phyloP scores from a whole-genome alignment of 1,140 invertebrate species.

The Nebria ingens region DNA sequence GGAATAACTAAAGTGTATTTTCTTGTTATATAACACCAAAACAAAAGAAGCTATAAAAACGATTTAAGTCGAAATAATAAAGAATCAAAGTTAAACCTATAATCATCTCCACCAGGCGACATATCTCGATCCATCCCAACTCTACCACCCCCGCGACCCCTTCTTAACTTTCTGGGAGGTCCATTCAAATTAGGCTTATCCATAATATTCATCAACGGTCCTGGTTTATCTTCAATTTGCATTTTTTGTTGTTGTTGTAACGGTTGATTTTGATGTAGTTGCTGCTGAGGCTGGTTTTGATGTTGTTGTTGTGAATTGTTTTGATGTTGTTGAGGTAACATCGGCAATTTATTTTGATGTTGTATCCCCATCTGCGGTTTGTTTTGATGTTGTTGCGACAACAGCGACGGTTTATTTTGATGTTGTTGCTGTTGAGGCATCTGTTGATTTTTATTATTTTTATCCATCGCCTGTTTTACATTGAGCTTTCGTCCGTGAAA shows the following conservation, averaged over 20 bases:
- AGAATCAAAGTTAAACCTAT: too few relatives aligned
- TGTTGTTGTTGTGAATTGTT: too few relatives aligned
- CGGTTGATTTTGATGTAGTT: neutral
- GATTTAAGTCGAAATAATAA: neutral
- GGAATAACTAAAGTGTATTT: neutral
- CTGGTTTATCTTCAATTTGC: too few relatives aligned
- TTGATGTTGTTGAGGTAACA: too few relatives aligned
- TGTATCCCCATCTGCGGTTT: slow-evolving; percentile 12
- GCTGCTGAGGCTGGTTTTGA: neutral
- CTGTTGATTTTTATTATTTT: slow-evolving; percentile 20
- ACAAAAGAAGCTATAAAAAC: neutral
- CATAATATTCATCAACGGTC: too few relatives aligned
- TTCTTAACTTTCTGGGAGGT: neutral
- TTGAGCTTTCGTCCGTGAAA: slow-evolving; percentile 57
- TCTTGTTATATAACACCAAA: neutral
- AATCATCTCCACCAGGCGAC: neutral
- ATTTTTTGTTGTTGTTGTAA: too few relatives aligned
- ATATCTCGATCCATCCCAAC: neutral
- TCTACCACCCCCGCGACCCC: neutral
- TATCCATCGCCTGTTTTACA: slow-evolving; percentile 42
- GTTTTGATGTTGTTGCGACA: slow-evolving; percentile 26
- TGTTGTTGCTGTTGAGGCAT: slow-evolving; percentile 4
- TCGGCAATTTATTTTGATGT: neutral
- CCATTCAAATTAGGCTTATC: too few relatives aligned
- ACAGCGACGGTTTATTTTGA: slow-evolving; percentile 39